phyloP scores from a whole-genome alignment of 2,888 invertebrate genomes.

The Drosophila testacea region DNA sequence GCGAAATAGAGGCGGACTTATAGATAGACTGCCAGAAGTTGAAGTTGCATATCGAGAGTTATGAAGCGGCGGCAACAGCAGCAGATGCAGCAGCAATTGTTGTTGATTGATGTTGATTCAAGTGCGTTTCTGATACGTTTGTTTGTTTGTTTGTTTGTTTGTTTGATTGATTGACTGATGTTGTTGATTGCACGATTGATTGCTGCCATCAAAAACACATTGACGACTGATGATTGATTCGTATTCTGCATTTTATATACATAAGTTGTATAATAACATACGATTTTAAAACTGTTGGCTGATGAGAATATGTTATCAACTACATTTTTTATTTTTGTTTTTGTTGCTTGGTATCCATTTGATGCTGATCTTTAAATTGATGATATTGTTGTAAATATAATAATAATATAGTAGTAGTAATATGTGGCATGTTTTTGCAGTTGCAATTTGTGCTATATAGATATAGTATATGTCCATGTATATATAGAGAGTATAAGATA shows the following conservation, averaged over 20 bases:
- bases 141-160: slow-evolving; percentile 30
- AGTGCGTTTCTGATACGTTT: slow-evolving; percentile 49
- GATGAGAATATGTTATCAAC: slow-evolving; percentile 48
- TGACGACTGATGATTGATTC: slow-evolving; percentile 40
- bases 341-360: slow-evolving; percentile 22
- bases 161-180: slow-evolving; percentile 33
- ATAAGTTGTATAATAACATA: slow-evolving; percentile 15
- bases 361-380: slow-evolving; percentile 13
- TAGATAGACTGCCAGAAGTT: slow-evolving; percentile 22
- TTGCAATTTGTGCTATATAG: slow-evolving; percentile 55
- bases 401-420: slow-evolving; percentile 28
- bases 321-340: slow-evolving; percentile 18
- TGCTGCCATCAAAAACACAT: slow-evolving; percentile 28
- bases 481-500: slow-evolving; percentile 36
- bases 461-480: slow-evolving; percentile 59
- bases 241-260: slow-evolving; percentile 24
- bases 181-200: slow-evolving; percentile 38
- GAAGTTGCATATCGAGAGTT: slow-evolving; percentile 36
- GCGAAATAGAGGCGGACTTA: slow-evolving; percentile 29
- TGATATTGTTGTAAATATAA: slow-evolving; percentile 36
- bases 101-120: slow-evolving; percentile 47
- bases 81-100: slow-evolving; percentile 50
- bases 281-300: slow-evolving; percentile 33
- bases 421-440: slow-evolving; percentile 41
- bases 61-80: slow-evolving; percentile 62